Evolutionary conservation across 2,888 invertebrate species (phyloP).

Genomic region (Oscheius onirici): DNA sequence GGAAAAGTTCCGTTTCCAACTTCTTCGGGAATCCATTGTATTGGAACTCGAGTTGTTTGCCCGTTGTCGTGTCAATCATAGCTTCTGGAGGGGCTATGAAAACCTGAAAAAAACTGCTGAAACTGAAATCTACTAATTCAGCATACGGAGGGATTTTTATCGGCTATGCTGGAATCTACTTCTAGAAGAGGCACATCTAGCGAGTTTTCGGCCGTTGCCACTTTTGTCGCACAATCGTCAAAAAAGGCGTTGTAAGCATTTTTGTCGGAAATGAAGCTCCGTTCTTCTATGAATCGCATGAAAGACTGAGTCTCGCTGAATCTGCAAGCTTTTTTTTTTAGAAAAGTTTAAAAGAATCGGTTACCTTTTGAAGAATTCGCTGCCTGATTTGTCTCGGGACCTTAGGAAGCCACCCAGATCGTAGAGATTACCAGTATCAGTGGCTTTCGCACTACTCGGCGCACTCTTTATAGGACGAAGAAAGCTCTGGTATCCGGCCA

Average conservation of each 20-base stretch:
- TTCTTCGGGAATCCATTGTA: slow-evolving; percentile 65
- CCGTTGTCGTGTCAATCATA: slow-evolving; percentile 47
- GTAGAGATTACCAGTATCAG: slow-evolving; percentile 92
- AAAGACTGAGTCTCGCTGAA: slow-evolving; percentile 70
- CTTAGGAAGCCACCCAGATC: slow-evolving; percentile 84
- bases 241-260: slow-evolving; percentile 95
- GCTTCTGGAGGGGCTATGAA: slow-evolving; percentile 93
- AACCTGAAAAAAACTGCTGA: slow-evolving; percentile 74
- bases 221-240: slow-evolving; percentile 91
- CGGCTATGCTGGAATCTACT: slow-evolving; percentile 34
- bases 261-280: slow-evolving; percentile 93
- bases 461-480: slow-evolving; percentile 73
- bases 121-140: background rate
- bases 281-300: slow-evolving; percentile 91
- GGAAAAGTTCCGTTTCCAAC: slow-evolving; percentile 61
- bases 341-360: background rate
- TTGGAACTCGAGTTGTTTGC: slow-evolving; percentile 46
- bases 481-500: slow-evolving; percentile 72
- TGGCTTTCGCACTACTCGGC: slow-evolving; percentile 86
- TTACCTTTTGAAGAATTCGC: slow-evolving; percentile 63
- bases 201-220: slow-evolving; percentile 61
- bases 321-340: slow-evolving; percentile 24
- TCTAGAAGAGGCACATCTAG: slow-evolving; percentile 41
- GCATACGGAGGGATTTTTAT: slow-evolving; percentile 47
- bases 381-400: slow-evolving; percentile 81